Percentiles rank a stretch among this genome's conserved stretches.
These are phyloP conservation scores for Pangasius djambal DNA, from an alignment of 2,797 vertebrate genomes.

Conservation along the genomic window DNA sequence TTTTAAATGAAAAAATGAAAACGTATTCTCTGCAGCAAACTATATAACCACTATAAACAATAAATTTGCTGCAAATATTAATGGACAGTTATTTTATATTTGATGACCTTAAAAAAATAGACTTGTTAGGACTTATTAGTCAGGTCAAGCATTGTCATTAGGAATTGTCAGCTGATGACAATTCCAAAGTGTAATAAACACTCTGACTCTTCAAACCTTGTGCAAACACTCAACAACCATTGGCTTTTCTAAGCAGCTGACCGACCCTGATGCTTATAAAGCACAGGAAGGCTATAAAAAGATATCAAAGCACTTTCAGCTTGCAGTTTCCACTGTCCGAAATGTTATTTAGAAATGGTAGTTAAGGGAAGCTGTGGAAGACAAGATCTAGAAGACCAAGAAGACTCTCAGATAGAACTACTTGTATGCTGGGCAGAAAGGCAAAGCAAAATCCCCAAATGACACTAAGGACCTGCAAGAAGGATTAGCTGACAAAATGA, in stretches of 20 bases:
- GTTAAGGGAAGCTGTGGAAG: neutral
- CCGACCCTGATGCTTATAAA: neutral
- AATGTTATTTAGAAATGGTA: neutral
- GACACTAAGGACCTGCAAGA: neutral
- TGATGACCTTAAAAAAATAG: neutral
- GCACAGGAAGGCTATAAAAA: neutral
- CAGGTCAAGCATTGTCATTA: neutral
- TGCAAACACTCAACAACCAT: neutral
- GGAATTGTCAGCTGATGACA: neutral
- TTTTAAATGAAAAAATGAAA: neutral
- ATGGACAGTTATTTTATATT: neutral
- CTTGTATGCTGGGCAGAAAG: neutral
- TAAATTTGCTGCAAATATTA: neutral
- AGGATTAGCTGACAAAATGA: neutral
- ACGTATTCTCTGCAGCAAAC: neutral
- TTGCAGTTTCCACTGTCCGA: neutral
- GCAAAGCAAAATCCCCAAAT: neutral
- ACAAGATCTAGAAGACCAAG: neutral
- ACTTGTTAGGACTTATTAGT: neutral
- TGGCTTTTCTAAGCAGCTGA: neutral
- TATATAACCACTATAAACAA: neutral
- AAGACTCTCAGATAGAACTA: neutral
- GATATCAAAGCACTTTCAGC: neutral
- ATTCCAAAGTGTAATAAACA: neutral
- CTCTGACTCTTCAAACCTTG: neutral